Conservation (phyloP, 2,113 vertebrate species). For the Xenus cinereus region DNA sequence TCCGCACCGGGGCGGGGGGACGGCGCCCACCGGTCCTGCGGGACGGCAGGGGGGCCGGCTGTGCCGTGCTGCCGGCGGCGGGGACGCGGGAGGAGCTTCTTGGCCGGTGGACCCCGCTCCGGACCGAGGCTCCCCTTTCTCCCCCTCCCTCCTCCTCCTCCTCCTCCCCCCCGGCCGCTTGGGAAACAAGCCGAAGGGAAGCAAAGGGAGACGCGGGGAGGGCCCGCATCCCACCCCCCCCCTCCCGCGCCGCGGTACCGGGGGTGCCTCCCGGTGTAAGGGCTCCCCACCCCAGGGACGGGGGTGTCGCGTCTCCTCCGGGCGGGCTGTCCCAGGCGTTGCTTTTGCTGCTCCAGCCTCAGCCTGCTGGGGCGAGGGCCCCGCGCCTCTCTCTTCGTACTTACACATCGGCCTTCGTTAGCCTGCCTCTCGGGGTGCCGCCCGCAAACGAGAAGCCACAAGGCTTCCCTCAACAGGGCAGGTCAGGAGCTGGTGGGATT, state of each 20-base stretch:
- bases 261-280: too few species aligned
- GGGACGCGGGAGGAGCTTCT: too few species aligned
- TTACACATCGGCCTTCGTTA: rapidly evolving
- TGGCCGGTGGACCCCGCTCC: not conserved
- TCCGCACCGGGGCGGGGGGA: too few species aligned
- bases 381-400: not conserved
- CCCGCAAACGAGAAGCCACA: not conserved
- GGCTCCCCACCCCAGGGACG: rapidly evolving
- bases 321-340: not conserved
- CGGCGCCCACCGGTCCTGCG: not conserved
- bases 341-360: not conserved
- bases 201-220: not conserved
- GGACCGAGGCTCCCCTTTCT: not conserved
- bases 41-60: too few species aligned
- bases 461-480: not conserved
- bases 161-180: not conserved
- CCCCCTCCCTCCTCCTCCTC: not conserved
- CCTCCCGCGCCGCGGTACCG: too few species aligned
- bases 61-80: not conserved
- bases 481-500: not conserved
- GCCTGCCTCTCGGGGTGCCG: not conserved
- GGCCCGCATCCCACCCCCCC: not conserved
- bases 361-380: rapidly evolving
- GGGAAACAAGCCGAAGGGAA: not conserved
- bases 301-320: not conserved